Evolutionary conservation across 2,888 invertebrate genomes (phyloP).

Genomic region (Pachycephus smyrnensis): DNA sequence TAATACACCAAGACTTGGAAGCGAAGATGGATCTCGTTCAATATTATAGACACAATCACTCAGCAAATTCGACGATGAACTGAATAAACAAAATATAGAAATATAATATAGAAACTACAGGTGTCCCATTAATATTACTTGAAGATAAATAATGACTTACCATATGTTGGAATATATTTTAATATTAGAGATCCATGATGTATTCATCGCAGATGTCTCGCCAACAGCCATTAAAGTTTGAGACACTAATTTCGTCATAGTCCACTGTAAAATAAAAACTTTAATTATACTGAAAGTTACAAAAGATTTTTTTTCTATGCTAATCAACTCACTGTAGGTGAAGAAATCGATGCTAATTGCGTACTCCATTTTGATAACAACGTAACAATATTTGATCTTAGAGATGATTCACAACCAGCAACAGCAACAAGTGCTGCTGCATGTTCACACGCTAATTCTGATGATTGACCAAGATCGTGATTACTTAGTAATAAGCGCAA

Average conservation of each 20-base stretch:
- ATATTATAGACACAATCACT: slow-evolving; percentile 61
- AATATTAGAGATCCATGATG: slow-evolving; percentile 39
- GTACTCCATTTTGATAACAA: slow-evolving; percentile 59
- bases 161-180: slow-evolving; percentile 48
- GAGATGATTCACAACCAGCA: slow-evolving; percentile 38
- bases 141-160: slow-evolving; percentile 34
- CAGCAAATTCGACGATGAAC: slow-evolving; percentile 68
- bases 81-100: slow-evolving; percentile 45
- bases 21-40: slow-evolving; percentile 66
- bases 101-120: background rate
- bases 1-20: slow-evolving; percentile 67
- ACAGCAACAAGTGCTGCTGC: slow-evolving; percentile 56
- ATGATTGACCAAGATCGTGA: slow-evolving; percentile 49
- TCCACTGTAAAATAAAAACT: slow-evolving; percentile 46
- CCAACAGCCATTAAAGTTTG: slow-evolving; percentile 44
- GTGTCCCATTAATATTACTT: background rate
- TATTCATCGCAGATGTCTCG: slow-evolving; percentile 40
- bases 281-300: background rate
- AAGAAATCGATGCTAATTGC: slow-evolving; percentile 42
- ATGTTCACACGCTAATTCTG: slow-evolving; percentile 58
- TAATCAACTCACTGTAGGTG: slow-evolving; percentile 43
- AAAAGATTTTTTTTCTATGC: background rate
- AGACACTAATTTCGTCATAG: slow-evolving; percentile 52
- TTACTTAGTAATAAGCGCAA: slow-evolving; percentile 53
- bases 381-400: slow-evolving; percentile 43